These are phyloP conservation scores for Chalcis sispes DNA, from an alignment of 2,888 invertebrate genomes.

Conservation along the genomic window DNA sequence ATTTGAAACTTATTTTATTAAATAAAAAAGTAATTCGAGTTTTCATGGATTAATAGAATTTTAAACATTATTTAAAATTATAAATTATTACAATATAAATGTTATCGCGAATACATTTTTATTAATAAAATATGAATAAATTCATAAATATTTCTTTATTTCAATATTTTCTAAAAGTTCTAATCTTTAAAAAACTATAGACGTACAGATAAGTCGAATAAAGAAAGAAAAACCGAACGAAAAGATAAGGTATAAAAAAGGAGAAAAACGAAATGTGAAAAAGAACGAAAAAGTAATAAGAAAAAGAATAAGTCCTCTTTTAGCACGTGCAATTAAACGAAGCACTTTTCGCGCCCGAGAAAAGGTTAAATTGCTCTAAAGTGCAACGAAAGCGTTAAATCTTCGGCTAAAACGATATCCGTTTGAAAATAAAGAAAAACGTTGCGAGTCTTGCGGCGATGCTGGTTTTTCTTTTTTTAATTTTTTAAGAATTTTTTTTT, in stretches of 20 bases:
- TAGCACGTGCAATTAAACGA: slow-evolving; percentile 44
- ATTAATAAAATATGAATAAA: too few relatives aligned
- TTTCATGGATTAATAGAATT: too few relatives aligned
- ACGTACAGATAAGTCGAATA: background rate
- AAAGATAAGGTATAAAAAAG: background rate
- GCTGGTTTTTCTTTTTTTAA: too few relatives aligned
- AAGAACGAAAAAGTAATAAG: slow-evolving; percentile 25
- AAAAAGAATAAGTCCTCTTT: slow-evolving; percentile 32
- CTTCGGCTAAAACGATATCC: slow-evolving; percentile 16
- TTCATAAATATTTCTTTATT: background rate
- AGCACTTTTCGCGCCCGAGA: slow-evolving; percentile 36
- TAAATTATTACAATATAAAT: too few relatives aligned
- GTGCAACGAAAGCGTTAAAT: slow-evolving; percentile 32
- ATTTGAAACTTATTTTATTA: too few relatives aligned
- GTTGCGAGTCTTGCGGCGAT: background rate
- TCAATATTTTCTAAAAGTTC: background rate
- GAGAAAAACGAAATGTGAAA: background rate
- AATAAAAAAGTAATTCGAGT: too few relatives aligned
- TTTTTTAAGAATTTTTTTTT: too few relatives aligned
- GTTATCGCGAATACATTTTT: too few relatives aligned
- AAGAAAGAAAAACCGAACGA: background rate
- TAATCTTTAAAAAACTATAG: background rate
- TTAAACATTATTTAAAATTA: too few relatives aligned
- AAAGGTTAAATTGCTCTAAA: slow-evolving; percentile 37
- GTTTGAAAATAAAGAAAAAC: slow-evolving; percentile 11